These are phyloP conservation scores for Mastomys coucha DNA, from an alignment of 2,113 vertebrate species.

Conservation along the genomic window DNA sequence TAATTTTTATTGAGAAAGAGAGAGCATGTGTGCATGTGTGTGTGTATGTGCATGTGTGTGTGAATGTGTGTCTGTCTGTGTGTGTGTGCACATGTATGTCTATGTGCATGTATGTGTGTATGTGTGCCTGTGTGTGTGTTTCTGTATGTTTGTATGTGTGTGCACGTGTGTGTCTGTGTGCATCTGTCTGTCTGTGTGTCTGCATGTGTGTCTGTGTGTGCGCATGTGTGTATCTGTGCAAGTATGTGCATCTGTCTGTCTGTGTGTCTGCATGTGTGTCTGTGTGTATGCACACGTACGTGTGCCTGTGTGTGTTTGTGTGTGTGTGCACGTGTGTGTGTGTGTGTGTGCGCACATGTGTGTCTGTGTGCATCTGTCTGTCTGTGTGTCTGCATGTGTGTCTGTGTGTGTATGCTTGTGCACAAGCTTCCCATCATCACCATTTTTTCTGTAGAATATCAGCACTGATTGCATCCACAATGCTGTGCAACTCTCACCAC, in stretches of 20 bases:
- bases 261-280: not conserved
- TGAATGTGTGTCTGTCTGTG: not conserved
- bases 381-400: no score
- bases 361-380: not conserved
- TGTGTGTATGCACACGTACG: rapidly evolving
- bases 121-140: not conserved
- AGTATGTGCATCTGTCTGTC: not conserved
- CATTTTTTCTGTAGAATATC: constrained; percentile 9
- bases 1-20: not conserved
- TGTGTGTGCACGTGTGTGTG: not conserved
- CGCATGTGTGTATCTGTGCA: no score
- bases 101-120: not conserved
- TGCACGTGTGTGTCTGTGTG: not conserved
- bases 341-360: not conserved
- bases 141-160: no score
- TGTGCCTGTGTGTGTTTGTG: no score
- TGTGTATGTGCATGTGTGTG: no score
- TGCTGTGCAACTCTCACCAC: not conserved
- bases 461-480: not conserved
- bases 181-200: no score
- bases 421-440: not conserved
- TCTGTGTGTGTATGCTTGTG: not conserved
- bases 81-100: no score
- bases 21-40: not conserved
- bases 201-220: no score